These are phyloP conservation scores for Macropus fuliginosus DNA, from an alignment of 2,797 vertebrate species.

Conservation along the genomic window DNA sequence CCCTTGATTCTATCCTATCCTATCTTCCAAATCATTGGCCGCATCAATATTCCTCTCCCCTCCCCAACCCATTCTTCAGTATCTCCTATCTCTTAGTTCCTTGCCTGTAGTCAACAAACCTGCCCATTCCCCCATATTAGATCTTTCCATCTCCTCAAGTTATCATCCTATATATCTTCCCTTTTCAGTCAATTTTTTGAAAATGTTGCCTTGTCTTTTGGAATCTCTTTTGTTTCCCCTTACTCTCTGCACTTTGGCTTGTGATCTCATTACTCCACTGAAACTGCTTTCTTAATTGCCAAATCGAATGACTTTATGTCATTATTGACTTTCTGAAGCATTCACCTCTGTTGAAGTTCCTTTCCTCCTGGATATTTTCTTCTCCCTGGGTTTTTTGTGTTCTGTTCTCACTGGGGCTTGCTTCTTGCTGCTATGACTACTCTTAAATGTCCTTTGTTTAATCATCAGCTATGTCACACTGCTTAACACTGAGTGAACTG, in stretches of 20 bases:
- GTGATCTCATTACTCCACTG: not conserved
- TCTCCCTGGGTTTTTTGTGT: not conserved
- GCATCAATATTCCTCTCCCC: not conserved
- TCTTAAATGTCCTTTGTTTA: no score
- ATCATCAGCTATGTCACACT: not conserved
- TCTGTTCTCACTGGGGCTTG: not conserved
- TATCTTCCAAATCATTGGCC: not conserved
- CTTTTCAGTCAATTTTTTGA: not conserved
- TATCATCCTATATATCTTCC: not conserved
- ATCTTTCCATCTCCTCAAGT: not conserved
- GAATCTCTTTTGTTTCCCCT: not conserved
- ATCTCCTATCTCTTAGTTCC: not conserved
- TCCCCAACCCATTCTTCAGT: not conserved
- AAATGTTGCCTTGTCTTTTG: not conserved
- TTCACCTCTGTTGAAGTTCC: not conserved
- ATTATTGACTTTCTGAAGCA: not conserved
- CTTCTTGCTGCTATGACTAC: no score
- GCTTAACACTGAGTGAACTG: not conserved
- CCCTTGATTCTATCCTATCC: not conserved
- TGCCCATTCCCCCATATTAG: not conserved
- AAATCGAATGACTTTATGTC: not conserved
- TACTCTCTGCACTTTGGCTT: not conserved
- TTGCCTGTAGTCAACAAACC: not conserved
- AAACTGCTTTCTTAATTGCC: not conserved
- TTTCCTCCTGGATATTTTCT: not conserved